Evolutionary conservation across 2,888 invertebrate genomes (phyloP).

Genomic region (Tromatobia lineatoria): DNA sequence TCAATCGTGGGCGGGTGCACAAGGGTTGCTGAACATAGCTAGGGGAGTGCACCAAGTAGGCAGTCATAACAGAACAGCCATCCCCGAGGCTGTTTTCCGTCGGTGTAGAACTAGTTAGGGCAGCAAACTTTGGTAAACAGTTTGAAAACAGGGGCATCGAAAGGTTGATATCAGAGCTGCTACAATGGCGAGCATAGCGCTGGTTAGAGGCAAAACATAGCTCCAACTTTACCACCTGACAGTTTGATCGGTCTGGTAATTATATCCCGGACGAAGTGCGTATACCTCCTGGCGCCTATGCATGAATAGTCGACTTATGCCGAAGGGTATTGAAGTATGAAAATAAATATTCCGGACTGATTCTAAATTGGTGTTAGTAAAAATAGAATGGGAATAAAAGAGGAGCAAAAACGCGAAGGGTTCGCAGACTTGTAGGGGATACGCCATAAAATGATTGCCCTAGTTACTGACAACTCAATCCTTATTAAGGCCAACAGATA

Average conservation of each 20-base stretch:
- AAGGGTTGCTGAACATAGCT: conserved; percentile 8
- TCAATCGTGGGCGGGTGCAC: conserved; percentile 31
- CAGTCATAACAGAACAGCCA: conserved; percentile 3
- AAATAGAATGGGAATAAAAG: neutral
- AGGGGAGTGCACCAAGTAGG: conserved; percentile 1
- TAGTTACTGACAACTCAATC: neutral
- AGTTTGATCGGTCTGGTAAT: conserved; percentile 79
- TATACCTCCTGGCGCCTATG: conserved; percentile 55
- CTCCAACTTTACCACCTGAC: conserved; percentile 74
- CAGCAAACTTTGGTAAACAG: conserved; percentile 64
- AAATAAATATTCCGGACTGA: neutral
- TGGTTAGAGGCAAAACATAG: conserved; percentile 53
- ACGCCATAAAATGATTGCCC: neutral
- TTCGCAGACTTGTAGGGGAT: neutral
- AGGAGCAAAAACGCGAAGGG: neutral
- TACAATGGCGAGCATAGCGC: conserved; percentile 5
- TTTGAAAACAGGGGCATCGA: conserved; percentile 64
- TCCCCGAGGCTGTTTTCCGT: conserved; percentile 18
- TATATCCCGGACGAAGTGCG: conserved; percentile 73
- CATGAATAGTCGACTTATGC: conserved; percentile 16
- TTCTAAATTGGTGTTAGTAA: neutral
- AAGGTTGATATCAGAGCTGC: conserved; percentile 42
- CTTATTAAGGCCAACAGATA: neutral
- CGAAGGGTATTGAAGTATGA: neutral
- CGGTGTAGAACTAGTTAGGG: conserved; percentile 65